These are phyloP conservation scores for Proteles cristata DNA, from an alignment of 2,113 vertebrate genomes.

Conservation along the genomic window DNA sequence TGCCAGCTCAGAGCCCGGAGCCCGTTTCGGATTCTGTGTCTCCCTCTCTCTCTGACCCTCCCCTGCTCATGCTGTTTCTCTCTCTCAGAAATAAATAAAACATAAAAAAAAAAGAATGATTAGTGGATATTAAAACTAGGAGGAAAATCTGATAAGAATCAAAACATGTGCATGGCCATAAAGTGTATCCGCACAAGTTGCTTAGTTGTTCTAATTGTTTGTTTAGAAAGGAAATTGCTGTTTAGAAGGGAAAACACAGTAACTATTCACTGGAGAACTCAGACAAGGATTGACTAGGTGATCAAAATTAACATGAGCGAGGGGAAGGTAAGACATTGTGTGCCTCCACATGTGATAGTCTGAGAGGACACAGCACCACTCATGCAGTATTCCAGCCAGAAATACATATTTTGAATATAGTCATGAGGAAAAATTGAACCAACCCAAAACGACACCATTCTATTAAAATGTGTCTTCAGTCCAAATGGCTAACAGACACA, in stretches of 20 bases:
- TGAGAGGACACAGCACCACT: not conserved
- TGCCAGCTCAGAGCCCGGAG: no score
- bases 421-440: not conserved
- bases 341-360: not conserved
- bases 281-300: not conserved
- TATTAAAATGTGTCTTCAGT: not conserved
- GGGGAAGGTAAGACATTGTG: not conserved
- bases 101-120: not conserved
- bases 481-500: no score
- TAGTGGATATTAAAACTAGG: not conserved
- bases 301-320: constrained; percentile 9
- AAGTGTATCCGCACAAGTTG: not conserved
- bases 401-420: not conserved
- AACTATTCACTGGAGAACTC: not conserved
- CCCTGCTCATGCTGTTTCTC: no score
- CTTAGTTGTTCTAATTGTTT: not conserved
- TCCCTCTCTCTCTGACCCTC: no score
- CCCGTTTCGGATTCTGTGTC: no score
- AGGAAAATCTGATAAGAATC: not conserved
- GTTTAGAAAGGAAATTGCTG: no score
- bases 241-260: not conserved
- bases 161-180: not conserved
- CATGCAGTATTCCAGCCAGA: not conserved
- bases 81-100: no score
- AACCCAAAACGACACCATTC: not conserved